A percentile compares a stretch with the other conserved stretches of the same genome.
Evolutionary conservation across 2,797 vertebrate genomes (phyloP).

Genomic region (Cheirogaleus major): DNA sequence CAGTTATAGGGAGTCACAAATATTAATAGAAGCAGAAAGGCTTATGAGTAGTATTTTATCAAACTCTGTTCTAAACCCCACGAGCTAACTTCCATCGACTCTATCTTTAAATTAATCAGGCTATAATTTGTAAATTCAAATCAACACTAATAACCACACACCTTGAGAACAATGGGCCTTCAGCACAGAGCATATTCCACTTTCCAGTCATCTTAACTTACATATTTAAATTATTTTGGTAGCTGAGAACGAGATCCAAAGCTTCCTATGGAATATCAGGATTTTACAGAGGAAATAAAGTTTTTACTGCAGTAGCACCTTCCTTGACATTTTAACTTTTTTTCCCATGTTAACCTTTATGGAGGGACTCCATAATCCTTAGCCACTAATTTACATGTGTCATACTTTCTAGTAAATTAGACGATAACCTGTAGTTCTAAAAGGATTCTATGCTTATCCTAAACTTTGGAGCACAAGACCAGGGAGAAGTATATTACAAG

Average conservation of each 20-base stretch:
- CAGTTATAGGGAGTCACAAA: slow-evolving; percentile 41
- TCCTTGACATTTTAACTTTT: slow-evolving; percentile 76
- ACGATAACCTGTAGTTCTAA: background rate
- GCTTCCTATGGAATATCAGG: slow-evolving; percentile 72
- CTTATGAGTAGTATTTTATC: background rate
- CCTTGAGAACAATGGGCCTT: background rate
- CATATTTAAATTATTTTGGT: slow-evolving; percentile 73
- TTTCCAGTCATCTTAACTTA: slow-evolving; percentile 67
- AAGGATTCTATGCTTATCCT: slow-evolving; percentile 59
- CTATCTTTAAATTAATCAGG: slow-evolving; percentile 1
- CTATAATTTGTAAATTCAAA: slow-evolving; percentile 10
- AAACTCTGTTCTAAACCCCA: background rate
- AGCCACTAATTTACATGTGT: slow-evolving; percentile 70
- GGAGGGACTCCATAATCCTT: slow-evolving; percentile 64
- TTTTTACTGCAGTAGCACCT: slow-evolving; percentile 80
- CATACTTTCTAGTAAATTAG: slow-evolving; percentile 70
- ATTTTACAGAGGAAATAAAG: slow-evolving; percentile 74
- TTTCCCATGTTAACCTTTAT: slow-evolving; percentile 80
- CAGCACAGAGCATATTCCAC: background rate
- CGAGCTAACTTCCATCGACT: background rate
- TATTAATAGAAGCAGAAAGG: slow-evolving; percentile 2
- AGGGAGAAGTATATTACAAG: slow-evolving; percentile 66
- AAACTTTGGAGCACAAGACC: slow-evolving; percentile 48
- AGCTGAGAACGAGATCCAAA: slow-evolving; percentile 72
- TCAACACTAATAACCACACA: slow-evolving; percentile 17